Evolutionary conservation across 2,797 vertebrate species (phyloP), one percentile per base, ranked within the genome.

Genomic region (Anguilla pacifica): DNA sequence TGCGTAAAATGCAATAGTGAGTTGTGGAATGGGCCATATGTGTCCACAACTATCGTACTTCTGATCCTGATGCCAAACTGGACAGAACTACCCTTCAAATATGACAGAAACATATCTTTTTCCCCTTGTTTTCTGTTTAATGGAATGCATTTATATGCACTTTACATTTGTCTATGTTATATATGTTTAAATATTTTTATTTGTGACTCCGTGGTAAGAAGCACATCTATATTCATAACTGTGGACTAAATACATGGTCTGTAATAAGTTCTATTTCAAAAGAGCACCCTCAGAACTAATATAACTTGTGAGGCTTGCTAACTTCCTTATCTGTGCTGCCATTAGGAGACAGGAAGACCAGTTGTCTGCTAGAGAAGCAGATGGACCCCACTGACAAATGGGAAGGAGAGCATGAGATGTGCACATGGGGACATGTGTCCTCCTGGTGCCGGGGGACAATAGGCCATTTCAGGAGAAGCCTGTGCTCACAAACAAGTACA

Each of bases 351-450:
- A 88, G 83, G 83, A 88, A 85, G 83, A 25, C 55, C 53, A 13
- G 87, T 43, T 53, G 83, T 85, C 70, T n/a, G 53, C n/a, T 15
- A 49, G 70, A 59, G 74, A 61, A 64, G 83, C 87, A 88, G 43
- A 86, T 51, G 77, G 84, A 55, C 2, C 19, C 72, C 19, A 35
- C 59, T 55, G 77, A 86, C 72, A 81, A 83, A 86, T 79, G 84
- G 84, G 70, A 84, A 81, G 86, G 59, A 35, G n/a, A 72, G 67
- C 70, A 88, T 81, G 53, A 88, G 84, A 74, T 51, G 31, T 19
- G 43, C 84, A 82, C 87, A 79, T 46, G 67, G 72, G 77, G 39
- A 39, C 87, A 83, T 88, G 70, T 88, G 83, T 88, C 87, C 43
- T n/a, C 67, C 43, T 2, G 2, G 43, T 49, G 55, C 19, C 6